Base-by-base conservation (phyloP, 2,797 vertebrate genomes). In the Molossus molossus region DNA sequence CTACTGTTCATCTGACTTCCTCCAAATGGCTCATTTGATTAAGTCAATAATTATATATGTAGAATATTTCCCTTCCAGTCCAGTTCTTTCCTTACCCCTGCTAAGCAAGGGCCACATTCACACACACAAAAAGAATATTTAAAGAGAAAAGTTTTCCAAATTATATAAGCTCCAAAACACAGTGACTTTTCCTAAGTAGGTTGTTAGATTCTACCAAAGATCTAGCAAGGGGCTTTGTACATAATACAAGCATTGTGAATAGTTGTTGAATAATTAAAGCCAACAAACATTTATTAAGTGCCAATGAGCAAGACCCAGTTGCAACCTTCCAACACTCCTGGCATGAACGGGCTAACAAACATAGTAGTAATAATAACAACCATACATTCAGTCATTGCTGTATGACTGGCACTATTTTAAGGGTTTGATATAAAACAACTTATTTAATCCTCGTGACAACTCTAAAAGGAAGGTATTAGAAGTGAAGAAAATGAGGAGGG, bases 401-500 rank as follows among this genome's bases (percentile, higher is more conserved):
- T 79, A 13, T 53, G 70, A 85, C 53, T 83, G 48, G 37, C 37
- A 73, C 87, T 77, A 55, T 91, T 92, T 83, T 85, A 90, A 90
- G 37, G 25, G 9, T 77, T 92, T 79, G 60, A 80, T 10, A 57
- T 57, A 17, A 87, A 90, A 70, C 33, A 88, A 83, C 33, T 77
- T 33, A 94, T 58, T 90, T 40, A 60, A 23, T 58, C 9, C 76
- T 79, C 57, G 21, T 65, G 70, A 67, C 23, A 83, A 80, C n/a
- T 58, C 57, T 67, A 62, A 94, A 72, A 94, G n/a, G 69, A 93
- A 58, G 20, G 21, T 27, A 60, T 93, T 84, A 88, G 88, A 75
- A 70, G 37, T 14, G 60, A 94, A 93, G 37, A 86, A 92, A 62
- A 86, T 29, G 50, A 77, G n/a, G 65, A 91, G 29, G 48, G 67